A percentile compares a stretch with the other conserved stretches of the same genome.
phyloP scores from a whole-genome alignment of 2,888 invertebrate genomes.

The Ypsolopha sequella region DNA sequence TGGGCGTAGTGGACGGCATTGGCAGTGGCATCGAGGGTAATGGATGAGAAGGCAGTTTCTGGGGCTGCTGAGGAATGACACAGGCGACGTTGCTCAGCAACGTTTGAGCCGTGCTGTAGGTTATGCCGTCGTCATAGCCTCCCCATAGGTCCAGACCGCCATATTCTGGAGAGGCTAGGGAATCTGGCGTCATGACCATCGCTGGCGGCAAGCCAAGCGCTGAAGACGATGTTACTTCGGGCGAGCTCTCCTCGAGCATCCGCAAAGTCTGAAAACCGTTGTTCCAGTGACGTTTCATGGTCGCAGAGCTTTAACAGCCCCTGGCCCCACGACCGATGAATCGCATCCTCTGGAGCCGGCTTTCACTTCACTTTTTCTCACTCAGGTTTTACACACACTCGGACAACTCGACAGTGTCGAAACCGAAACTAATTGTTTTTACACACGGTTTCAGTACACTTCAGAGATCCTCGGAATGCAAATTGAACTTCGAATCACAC shows the following conservation, averaged over 20 bases:
- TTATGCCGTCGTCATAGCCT: conserved; percentile 73
- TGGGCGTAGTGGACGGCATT: conserved; percentile 63
- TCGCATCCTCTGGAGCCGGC: conserved; percentile 60
- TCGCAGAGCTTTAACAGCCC: conserved; percentile 24
- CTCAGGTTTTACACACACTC: conserved; percentile 55
- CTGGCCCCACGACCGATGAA: conserved; percentile 41
- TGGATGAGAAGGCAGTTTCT: conserved; percentile 64
- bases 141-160: conserved; percentile 87
- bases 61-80: conserved; percentile 61
- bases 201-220: conserved; percentile 78
- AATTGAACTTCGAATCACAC: conserved; percentile 19
- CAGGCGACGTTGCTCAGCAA: conserved; percentile 60
- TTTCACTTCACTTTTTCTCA: conserved; percentile 66
- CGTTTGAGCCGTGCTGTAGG: conserved; percentile 54
- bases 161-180: conserved; percentile 81
- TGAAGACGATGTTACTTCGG: conserved; percentile 84
- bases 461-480: conserved; percentile 11
- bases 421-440: conserved; percentile 44
- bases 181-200: conserved; percentile 83
- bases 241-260: conserved; percentile 79
- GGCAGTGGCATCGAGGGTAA: conserved; percentile 64
- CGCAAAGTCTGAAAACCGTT: conserved; percentile 76
- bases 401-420: conserved; percentile 34
- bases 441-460: conserved; percentile 27
- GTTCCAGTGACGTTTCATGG: conserved; percentile 85